Base-by-base conservation (phyloP, 2,113 vertebrate species). In the Channa argus region DNA sequence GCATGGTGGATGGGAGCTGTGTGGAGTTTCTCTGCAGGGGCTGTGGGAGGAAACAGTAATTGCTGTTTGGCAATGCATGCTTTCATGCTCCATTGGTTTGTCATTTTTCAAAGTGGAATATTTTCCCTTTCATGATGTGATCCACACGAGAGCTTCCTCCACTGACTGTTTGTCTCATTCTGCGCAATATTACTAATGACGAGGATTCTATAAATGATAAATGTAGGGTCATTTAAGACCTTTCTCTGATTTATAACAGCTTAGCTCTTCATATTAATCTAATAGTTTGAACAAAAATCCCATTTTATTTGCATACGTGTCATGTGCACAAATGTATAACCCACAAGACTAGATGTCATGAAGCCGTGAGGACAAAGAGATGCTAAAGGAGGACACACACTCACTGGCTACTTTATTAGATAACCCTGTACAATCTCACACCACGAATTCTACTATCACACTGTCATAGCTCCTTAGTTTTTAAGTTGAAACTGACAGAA, bases 21-120 rank as follows among this genome's bases (percentile, higher is more conserved):
- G 82, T 66, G 74, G 80, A 65, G 71, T 75, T 84, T 70, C 83
- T 84, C 82, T 90, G 85, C 83, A 73, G 82, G 82, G 78, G 82
- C 76, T 69, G 74, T 15, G 63, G 62, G 58, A 79, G 79, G 79
- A 82, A 84, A 71, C 56, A 2, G 56, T 88, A 89, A 89, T 90
- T 91, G 88, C 79, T 85, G 83, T 86, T 89, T 84, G 78, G 73
- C 76, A 88, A 90, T 86, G 83, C 85, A 76, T 80, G 80, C 77
- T 89, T 83, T 89, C 89, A 92, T 50, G 89, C 88, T 88, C 80
- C 78, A 81, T 87, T 82, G 86, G 80, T 91, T 91, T 89, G 89
- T 89, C 87, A 88, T 88, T 87, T 89, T 86, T 90, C 82, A 88
- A 77, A 83, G 76, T 79, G 50, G 52, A 79, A 89, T 85, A 87